A percentile compares a stretch with the other conserved stretches of the same genome.
These are phyloP conservation scores for Diploptera punctata DNA, from an alignment of 2,888 invertebrate species.

Conservation along the genomic window DNA sequence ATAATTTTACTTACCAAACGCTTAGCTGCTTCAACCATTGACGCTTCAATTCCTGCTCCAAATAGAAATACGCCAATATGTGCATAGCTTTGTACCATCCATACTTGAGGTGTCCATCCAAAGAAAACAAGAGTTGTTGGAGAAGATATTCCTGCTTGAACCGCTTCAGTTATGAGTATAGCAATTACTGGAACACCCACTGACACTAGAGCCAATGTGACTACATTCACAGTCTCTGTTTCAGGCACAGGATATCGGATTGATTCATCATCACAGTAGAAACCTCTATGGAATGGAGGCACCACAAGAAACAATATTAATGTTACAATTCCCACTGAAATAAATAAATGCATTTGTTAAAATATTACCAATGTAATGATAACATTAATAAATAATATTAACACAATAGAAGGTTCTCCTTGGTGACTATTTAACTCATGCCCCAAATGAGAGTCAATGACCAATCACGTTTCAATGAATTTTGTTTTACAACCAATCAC, in stretches of 20 bases:
- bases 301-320: constrained; percentile 68
- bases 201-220: constrained; percentile 79
- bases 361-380: too few relatives aligned
- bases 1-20: constrained; percentile 68
- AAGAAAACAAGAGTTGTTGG: constrained; percentile 53
- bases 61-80: constrained; percentile 86
- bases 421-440: too few relatives aligned
- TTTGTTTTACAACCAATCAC: too few relatives aligned
- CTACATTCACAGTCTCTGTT: constrained; percentile 76
- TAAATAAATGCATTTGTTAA: too few relatives aligned
- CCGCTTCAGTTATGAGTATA: constrained; percentile 58
- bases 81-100: constrained; percentile 76
- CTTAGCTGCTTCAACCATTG: constrained; percentile 92
- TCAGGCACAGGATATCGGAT: constrained; percentile 85
- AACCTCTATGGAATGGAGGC: constrained; percentile 80
- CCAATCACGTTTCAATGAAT: too few relatives aligned
- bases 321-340: constrained; percentile 80
- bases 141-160: background rate
- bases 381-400: too few relatives aligned
- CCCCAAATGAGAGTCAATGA: too few relatives aligned
- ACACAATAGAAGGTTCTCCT: too few relatives aligned
- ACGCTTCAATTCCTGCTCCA: constrained; percentile 82
- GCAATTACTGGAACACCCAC: constrained; percentile 73
- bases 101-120: constrained; percentile 70
- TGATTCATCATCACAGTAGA: constrained; percentile 95